Base-by-base conservation (phyloP, 2,888 invertebrate species). In the Tachina grossa region DNA sequence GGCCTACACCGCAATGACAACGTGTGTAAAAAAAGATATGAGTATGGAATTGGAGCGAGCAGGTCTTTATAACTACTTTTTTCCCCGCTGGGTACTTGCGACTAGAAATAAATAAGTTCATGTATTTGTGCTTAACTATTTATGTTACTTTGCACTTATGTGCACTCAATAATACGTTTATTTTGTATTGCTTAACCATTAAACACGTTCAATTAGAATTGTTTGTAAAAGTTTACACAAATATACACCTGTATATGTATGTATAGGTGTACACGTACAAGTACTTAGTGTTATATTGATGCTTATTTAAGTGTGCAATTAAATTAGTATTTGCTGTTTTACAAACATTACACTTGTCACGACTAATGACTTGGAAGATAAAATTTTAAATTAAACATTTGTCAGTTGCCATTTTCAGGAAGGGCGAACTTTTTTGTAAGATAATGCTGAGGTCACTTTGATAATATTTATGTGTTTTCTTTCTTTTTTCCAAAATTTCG, bases 141-240 rank as follows among this genome's bases (percentile, higher is more conserved):
- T 6, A 10, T 45, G n/a, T 39, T 39, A 6, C 11, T 9, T 14
- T 39, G 31, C 9, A 68, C 16, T 16, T 14, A 68, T 14, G 6
- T 31, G 1, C 3, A 19, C 43, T 14, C 22, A 41, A 51, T 13
- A 43, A 45, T 10, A 45, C 45, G 41, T 11, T 57, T 45, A 53
- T 65, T 19, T 39, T 16, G 41, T 43, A 75, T 63, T 43, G 63
- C 63, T 63, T 51, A 53, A 63, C 63, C 74, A 63, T 75, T 75
- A 63, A 75, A 75, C 51, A 51, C 53, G 51, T 75, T 75, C 61
- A 75, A 39, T 74, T 74, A n/a, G 16, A 47, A 19, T 53, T 69
- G 53, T 41, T 43, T 9, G 3, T 43, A 53, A 11, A 63, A n/a
- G 11, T 53, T 19, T 9, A 13, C 14, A 49, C 9, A 3, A 2